phyloP scores from a whole-genome alignment of 1,140 invertebrate species.

The Aplysia californica region DNA sequence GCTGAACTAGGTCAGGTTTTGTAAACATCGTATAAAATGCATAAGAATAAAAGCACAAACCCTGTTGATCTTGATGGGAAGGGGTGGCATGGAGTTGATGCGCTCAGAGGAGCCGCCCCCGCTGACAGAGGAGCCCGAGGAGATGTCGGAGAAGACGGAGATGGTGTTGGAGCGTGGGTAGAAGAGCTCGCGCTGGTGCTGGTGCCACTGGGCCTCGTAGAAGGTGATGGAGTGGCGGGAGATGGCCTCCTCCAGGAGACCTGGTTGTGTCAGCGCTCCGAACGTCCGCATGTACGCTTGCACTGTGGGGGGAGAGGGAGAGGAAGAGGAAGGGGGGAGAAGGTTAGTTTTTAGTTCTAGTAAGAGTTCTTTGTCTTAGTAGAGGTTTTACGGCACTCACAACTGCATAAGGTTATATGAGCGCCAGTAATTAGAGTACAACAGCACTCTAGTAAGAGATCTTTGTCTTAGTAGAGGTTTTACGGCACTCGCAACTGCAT shows the following conservation, averaged over 20 bases:
- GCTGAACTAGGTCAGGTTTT: too few relatives aligned
- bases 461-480: too few relatives aligned
- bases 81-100: constrained; percentile 33
- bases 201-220: constrained; percentile 75
- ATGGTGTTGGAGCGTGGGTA: constrained; percentile 64
- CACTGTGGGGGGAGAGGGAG: constrained; percentile 72
- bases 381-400: too few relatives aligned
- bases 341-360: too few relatives aligned
- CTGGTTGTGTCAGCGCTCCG: constrained; percentile 85
- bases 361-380: too few relatives aligned
- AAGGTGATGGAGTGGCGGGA: constrained; percentile 84
- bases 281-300: constrained; percentile 97
- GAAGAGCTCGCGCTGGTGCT: constrained; percentile 74
- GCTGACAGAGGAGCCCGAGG: constrained; percentile 39
- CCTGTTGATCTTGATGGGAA: constrained; percentile 50
- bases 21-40: too few relatives aligned
- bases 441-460: too few relatives aligned
- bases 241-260: constrained; percentile 76
- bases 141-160: constrained; percentile 61
- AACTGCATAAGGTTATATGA: too few relatives aligned
- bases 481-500: too few relatives aligned
- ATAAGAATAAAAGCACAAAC: too few relatives aligned
- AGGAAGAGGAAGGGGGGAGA: too few relatives aligned
- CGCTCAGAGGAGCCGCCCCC: constrained; percentile 32
- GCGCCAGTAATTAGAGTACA: too few relatives aligned